phyloP scores from a whole-genome alignment of 92 coral and sea anemone genomes.

The Zoanthus gigantus region DNA sequence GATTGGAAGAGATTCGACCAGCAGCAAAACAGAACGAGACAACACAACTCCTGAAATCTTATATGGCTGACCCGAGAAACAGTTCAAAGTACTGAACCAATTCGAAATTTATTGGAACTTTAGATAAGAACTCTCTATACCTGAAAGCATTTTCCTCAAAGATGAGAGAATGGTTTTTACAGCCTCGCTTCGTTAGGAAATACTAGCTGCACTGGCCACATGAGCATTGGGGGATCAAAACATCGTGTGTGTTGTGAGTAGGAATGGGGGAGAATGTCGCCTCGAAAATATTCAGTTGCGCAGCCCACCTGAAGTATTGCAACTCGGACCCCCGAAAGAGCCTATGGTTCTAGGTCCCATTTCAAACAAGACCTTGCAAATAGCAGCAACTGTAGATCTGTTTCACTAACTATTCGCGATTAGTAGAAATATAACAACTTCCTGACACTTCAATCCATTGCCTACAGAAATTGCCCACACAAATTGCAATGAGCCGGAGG shows the following conservation, averaged over 20 bases:
- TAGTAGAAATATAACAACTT: constrained; percentile 53
- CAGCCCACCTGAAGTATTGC: constrained; percentile 55
- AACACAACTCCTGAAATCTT: not conserved
- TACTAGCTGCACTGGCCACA: constrained; percentile 68
- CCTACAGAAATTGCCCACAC: constrained; percentile 55
- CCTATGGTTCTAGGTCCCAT: constrained; percentile 61
- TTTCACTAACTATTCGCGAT: constrained; percentile 39
- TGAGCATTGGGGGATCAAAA: constrained; percentile 73
- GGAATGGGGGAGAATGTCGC: constrained; percentile 61
- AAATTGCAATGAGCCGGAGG: not conserved
- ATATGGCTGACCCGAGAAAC: constrained; percentile 56
- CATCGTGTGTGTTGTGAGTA: constrained; percentile 68
- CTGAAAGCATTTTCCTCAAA: constrained; percentile 66
- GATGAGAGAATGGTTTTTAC: constrained; percentile 1
- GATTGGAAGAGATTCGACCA: not conserved
- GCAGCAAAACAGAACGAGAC: not conserved
- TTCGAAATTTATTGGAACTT: constrained; percentile 56
- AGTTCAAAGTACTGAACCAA: no score
- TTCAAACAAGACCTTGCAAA: constrained; percentile 29
- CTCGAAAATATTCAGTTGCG: constrained; percentile 58
- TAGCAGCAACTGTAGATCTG: no score
- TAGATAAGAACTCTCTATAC: constrained; percentile 72
- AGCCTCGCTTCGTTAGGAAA: constrained; percentile 58
- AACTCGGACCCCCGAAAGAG: constrained; percentile 53
- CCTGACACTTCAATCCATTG: constrained; percentile 46